Evolutionary conservation across 35 echinoderm and acorn worm species (phyloP), one percentile per base, ranked within the genome.

Genomic region (Amphiura filiformis): DNA sequence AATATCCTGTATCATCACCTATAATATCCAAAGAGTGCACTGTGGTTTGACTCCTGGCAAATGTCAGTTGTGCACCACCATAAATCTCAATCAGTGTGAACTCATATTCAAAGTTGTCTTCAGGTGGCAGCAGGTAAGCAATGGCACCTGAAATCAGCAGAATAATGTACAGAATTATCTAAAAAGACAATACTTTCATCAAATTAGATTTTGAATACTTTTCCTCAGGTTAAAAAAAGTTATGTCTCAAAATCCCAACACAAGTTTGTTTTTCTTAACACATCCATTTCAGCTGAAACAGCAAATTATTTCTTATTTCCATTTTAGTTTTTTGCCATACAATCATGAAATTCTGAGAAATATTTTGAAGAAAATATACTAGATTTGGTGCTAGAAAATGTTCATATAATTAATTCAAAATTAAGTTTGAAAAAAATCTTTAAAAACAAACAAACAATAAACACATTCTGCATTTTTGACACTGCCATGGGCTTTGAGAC

Each of bases 1-100:
- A 31, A 80, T 92, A 89, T 22, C 94, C 94, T 36, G 94, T 96
- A 37, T 96, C 94, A 84, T 96, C 94, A 18, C 94, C 94, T 23
- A 86, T 37, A 35, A 92, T 34, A 23, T 89, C 83, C 11, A 57
- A 82, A 9, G 87, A 76, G 42, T 70, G 76, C 12, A 96, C 87
- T 31, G 57, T 38, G 23, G 94, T 96, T 20, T 39, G 38, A 56
- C 90, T 90, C 0, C 94, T 84, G 39, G 39, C 78, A 39, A 96
- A 83, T 14, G 91, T 86, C 28, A 96, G 75, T 32, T 89, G 40
- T 18, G 90, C 94, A 1, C 82, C 87, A 26, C 94, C 94, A 38
- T 96, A 89, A 57, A 96, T 86, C 76, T 92, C 86, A 70, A 96
- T 93, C 49, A 88, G 82, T 2, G 94, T 96, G 49, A 96, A 93